A percentile compares a stretch with the other conserved stretches of the same genome.
These are phyloP conservation scores for Erebia aethiops DNA, from an alignment of 2,888 invertebrate genomes.

Conservation along the genomic window DNA sequence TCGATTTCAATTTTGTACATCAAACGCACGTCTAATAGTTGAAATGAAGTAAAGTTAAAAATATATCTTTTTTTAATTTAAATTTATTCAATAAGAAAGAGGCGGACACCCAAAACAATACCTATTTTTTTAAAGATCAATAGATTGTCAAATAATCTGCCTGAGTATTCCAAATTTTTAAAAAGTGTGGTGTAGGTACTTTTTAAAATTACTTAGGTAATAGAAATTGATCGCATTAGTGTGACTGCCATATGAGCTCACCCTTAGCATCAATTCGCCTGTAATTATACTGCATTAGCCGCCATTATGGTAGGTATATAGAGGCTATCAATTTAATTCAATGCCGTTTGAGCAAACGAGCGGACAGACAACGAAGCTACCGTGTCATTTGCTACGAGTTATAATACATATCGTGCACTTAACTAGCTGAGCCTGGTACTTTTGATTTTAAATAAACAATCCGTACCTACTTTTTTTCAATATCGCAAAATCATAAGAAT, in stretches of 20 bases:
- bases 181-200: no score
- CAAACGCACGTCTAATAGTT: no score
- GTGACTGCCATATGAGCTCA: slow-evolving; percentile 3
- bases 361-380: slow-evolving; percentile 46
- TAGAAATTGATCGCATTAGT: slow-evolving; percentile 14
- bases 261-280: slow-evolving; percentile 33
- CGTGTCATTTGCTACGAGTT: slow-evolving; percentile 46
- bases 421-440: slow-evolving; percentile 10
- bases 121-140: no score
- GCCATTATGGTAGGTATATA: slow-evolving; percentile 60
- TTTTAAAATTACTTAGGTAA: no score
- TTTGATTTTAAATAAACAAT: slow-evolving; percentile 6
- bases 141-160: no score
- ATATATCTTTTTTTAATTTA: no score
- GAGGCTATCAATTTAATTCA: slow-evolving; percentile 66
- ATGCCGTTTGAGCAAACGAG: slow-evolving; percentile 63
- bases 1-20: no score
- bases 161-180: no score
- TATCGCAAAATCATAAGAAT: no score
- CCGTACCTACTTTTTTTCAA: not conserved
- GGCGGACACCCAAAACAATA: no score
- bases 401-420: not conserved
- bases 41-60: no score
- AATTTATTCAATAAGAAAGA: no score
- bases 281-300: slow-evolving; percentile 64